These are phyloP conservation scores for Patella vulgata DNA, from an alignment of 1,140 invertebrate species.

Conservation along the genomic window DNA sequence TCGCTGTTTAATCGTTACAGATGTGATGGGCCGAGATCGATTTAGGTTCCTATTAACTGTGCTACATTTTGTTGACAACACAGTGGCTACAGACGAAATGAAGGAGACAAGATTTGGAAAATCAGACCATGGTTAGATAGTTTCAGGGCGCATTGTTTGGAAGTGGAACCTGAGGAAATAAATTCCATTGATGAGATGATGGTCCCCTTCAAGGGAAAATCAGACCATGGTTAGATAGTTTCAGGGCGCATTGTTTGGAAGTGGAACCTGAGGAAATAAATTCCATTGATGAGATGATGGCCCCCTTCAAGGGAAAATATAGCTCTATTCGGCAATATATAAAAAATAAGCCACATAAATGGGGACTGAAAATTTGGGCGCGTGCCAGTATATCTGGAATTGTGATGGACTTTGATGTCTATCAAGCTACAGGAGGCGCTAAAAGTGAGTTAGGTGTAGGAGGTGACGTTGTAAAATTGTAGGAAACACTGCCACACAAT, in stretches of 20 bases:
- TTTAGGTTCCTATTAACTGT: conserved; percentile 1
- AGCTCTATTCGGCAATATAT: conserved; percentile 41
- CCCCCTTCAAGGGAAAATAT: conserved; percentile 63
- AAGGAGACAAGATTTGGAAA: conserved; percentile 30
- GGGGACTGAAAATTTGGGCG: conserved; percentile 46
- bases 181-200: conserved; percentile 52
- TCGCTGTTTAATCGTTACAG: conserved; percentile 7
- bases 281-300: too few species aligned
- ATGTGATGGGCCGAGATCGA: conserved; percentile 14
- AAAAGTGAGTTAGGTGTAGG: conserved; percentile 14
- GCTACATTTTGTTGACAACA: conserved; percentile 25
- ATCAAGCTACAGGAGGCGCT: conserved; percentile 11
- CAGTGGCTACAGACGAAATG: conserved; percentile 9
- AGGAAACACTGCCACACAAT: background rate
- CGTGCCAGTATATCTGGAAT: conserved; percentile 38
- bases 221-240: too few species aligned
- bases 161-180: conserved; percentile 22
- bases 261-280: too few species aligned
- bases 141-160: conserved; percentile 18
- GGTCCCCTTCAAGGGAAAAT: conserved; percentile 49
- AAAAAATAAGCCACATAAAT: conserved; percentile 35
- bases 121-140: conserved; percentile 26
- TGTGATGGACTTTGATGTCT: conserved; percentile 34
- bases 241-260: too few species aligned
- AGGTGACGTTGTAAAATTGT: conserved; percentile 17